Percentiles rank a stretch among this genome's conserved stretches.
Conservation (phyloP, 2,113 vertebrate species). For the Anoplopoma fimbria region DNA sequence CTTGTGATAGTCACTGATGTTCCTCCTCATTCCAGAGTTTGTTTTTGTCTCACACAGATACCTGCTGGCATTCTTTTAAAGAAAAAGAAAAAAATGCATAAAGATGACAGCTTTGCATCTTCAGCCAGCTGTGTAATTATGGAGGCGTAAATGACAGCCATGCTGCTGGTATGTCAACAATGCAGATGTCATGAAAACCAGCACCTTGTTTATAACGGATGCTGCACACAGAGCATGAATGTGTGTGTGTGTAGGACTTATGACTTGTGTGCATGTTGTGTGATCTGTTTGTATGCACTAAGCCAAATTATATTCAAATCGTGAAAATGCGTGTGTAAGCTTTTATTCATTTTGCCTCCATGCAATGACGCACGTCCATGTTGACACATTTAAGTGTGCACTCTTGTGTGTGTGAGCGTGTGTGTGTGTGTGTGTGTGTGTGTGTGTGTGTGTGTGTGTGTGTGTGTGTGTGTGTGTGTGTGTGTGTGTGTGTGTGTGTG, state of each 20-base stretch:
- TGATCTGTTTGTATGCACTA: not conserved
- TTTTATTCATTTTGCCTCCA: not conserved
- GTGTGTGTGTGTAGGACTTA: constrained; percentile 12
- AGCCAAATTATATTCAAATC: not conserved
- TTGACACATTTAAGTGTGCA: not conserved
- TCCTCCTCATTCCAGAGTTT: constrained; percentile 25
- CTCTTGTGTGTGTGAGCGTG: no score
- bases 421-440: not conserved
- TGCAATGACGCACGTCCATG: not conserved
- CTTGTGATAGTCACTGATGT: not conserved
- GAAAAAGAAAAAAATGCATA: not conserved
- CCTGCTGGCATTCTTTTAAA: constrained; percentile 1
- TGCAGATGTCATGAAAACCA: constrained; percentile 48
- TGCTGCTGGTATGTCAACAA: constrained; percentile 58
- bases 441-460: not conserved
- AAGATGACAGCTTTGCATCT: constrained; percentile 51
- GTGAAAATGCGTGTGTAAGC: not conserved
- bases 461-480: constrained; percentile 4
- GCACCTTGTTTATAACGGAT: constrained; percentile 34
- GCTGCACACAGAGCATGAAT: not conserved
- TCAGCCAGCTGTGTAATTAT: constrained; percentile 69
- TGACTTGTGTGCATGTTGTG: not conserved
- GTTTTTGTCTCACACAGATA: constrained; percentile 31
- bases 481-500: not conserved
- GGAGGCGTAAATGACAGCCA: constrained; percentile 56